Conservation (phyloP, 2,113 vertebrate genomes). For the Polypterus bichir region DNA sequence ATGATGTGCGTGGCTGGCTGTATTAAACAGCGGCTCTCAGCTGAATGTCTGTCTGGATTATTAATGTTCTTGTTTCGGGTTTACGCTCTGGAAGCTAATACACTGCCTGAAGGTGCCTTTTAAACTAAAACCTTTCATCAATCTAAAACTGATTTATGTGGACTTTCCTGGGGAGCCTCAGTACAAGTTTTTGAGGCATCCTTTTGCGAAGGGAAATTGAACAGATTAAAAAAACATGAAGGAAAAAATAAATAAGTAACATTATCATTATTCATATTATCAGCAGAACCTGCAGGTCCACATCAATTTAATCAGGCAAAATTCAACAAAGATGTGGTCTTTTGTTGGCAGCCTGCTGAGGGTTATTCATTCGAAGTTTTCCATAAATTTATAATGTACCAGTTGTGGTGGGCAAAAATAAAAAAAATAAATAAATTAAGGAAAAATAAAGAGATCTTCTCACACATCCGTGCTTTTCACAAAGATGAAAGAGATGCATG, state of each 20-base stretch:
- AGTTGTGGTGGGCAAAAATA: neutral
- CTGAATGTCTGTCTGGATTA: slow-evolving; percentile 12
- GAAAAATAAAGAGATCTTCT: neutral
- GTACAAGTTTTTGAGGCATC: too few relatives aligned
- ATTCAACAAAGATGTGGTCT: neutral
- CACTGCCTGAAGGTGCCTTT: slow-evolving; percentile 18
- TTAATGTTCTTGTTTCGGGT: slow-evolving; percentile 16
- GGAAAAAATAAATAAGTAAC: too few relatives aligned
- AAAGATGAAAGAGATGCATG: neutral
- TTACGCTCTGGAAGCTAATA: slow-evolving; percentile 16
- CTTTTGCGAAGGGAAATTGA: too few relatives aligned
- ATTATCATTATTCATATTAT: too few relatives aligned
- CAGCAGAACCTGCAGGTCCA: too few relatives aligned
- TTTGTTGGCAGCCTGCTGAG: neutral
- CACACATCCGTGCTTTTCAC: neutral
- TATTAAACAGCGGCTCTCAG: slow-evolving; percentile 4
- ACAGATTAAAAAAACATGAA: too few relatives aligned
- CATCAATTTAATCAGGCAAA: too few relatives aligned
- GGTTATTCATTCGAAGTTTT: neutral
- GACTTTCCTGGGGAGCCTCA: neutral
- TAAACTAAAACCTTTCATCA: slow-evolving; percentile 13
- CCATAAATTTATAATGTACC: neutral
- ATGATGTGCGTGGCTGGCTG: neutral
- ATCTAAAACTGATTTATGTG: slow-evolving; percentile 12
- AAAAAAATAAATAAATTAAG: too few relatives aligned